Evolutionary conservation across 2,113 vertebrate genomes (phyloP), one percentile per base, ranked within the genome.

Genomic region (Onychostruthus taczanowskii): DNA sequence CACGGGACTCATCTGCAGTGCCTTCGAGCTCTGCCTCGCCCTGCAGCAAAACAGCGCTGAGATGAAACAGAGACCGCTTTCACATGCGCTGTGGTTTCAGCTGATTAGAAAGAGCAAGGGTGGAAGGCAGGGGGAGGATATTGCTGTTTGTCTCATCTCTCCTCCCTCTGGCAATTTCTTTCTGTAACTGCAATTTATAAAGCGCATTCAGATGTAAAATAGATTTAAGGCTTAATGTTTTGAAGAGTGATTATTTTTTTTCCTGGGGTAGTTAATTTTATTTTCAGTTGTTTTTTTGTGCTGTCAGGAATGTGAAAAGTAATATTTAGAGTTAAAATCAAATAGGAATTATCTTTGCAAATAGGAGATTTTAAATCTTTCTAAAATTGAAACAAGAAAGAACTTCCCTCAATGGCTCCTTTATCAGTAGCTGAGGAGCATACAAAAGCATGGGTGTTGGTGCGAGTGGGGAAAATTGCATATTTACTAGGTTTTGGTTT

Each of bases 111-210:
- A 58, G 73, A 87, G 76, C 75, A 85, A 33, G 77, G 58, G 27
- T 77, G 91, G 56, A 81, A n/a, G 37, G 24, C 7, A 5, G 49
- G 50, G 68, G 28, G 47, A 27, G 61, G 67, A 73, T 93, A 50
- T 53, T 84, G 73, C 73, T 83, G 59, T 86, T 95, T 94, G 61
- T 82, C 70, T 94, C 87, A 37, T 95, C 53, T 78, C 62, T 94
- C n/a, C 46, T 87, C 67, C 87, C 90, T 96, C 78, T 26, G 90
- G 92, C 90, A 93, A 33, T 92, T 92, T 95, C 35, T 92, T 84
- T 91, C 84, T 73, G 20, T 82, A 72, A 59, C 37, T 44, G 26
- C 58, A 79, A 37, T 91, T 94, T 91, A 10, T 61, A 61, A 93
- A 87, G 84, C 5, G 1, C 3, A 13, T 94, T 94, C 49, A 83